These are phyloP conservation scores for Lithosia quadra DNA, from an alignment of 2,888 invertebrate species.

Conservation along the genomic window DNA sequence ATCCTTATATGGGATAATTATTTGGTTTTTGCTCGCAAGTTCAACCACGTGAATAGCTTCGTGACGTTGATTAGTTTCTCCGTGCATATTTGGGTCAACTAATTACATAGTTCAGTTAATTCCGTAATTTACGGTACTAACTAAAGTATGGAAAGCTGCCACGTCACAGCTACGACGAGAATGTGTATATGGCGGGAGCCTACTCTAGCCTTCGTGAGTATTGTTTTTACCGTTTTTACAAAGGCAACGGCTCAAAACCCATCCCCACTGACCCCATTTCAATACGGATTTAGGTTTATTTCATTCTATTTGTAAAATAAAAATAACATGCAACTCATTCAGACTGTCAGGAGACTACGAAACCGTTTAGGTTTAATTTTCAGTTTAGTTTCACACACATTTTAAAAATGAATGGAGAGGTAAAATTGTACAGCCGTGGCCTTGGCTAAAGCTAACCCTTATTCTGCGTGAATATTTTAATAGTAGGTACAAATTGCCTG, in stretches of 20 bases:
- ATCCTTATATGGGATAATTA: not conserved
- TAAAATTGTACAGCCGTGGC: not conserved
- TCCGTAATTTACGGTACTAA: not conserved
- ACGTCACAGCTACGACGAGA: not conserved
- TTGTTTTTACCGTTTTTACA: not conserved
- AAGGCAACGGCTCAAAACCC: too few species aligned
- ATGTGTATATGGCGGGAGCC: not conserved
- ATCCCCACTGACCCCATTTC: not conserved
- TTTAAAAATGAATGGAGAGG: too few species aligned
- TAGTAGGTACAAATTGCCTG: slow-evolving; percentile 1
- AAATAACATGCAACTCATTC: not conserved
- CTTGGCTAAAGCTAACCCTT: not conserved
- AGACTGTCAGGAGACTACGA: not conserved
- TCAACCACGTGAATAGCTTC: not conserved
- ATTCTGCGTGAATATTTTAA: not conserved
- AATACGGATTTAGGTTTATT: not conserved
- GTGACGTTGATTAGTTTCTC: not conserved
- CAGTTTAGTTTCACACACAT: too few species aligned
- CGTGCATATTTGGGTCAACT: not conserved
- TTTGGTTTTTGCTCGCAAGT: not conserved
- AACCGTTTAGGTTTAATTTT: not conserved
- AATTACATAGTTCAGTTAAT: not conserved
- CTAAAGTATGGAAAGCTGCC: not conserved
- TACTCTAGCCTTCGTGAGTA: not conserved
- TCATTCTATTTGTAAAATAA: not conserved